A percentile compares a stretch with the other conserved stretches of the same genome.
Evolutionary conservation across 1,140 invertebrate species (phyloP).

Genomic region (Drosophila guanche): DNA sequence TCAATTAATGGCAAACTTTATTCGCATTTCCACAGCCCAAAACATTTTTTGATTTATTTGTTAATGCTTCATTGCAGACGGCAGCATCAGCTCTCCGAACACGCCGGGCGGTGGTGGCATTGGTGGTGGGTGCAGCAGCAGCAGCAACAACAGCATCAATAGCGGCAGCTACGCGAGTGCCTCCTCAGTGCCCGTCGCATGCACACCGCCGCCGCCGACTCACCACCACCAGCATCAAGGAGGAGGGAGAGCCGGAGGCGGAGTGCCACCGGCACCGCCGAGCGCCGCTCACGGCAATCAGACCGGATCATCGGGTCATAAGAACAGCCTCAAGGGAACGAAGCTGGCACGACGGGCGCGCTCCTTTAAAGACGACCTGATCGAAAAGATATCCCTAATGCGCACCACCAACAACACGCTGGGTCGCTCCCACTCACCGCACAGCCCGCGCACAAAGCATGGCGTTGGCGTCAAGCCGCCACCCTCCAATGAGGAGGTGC

Average conservation of each 20-base stretch:
- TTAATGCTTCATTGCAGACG: conserved; percentile 51
- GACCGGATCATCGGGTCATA: conserved; percentile 84
- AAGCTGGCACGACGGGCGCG: conserved; percentile 92
- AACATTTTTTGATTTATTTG: neutral
- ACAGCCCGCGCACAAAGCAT: conserved; percentile 85
- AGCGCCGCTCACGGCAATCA: conserved; percentile 12
- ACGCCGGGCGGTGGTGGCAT: conserved; percentile 61
- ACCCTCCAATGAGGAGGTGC: conserved; percentile 85
- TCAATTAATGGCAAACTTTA: too few species aligned
- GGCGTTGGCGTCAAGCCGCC: conserved; percentile 70
- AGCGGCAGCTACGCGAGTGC: conserved; percentile 39
- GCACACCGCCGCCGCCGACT: conserved; percentile 40
- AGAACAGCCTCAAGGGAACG: conserved; percentile 88
- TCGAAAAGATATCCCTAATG: conserved; percentile 94
- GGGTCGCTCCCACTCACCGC: conserved; percentile 85
- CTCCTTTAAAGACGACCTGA: conserved; percentile 95
- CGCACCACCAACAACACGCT: conserved; percentile 84
- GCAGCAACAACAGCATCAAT: conserved; percentile 56
- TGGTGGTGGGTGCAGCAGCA: conserved; percentile 44
- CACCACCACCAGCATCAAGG: conserved; percentile 34
- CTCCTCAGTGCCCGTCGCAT: conserved; percentile 39
- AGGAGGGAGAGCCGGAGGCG: conserved; percentile 10
- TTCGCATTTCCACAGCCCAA: too few species aligned
- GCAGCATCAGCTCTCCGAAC: conserved; percentile 82
- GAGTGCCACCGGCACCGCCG: conserved; percentile 67